A percentile compares a stretch with the other conserved stretches of the same genome.
Conservation (phyloP, 2,797 vertebrate genomes). For the Myioborus miniatus region DNA sequence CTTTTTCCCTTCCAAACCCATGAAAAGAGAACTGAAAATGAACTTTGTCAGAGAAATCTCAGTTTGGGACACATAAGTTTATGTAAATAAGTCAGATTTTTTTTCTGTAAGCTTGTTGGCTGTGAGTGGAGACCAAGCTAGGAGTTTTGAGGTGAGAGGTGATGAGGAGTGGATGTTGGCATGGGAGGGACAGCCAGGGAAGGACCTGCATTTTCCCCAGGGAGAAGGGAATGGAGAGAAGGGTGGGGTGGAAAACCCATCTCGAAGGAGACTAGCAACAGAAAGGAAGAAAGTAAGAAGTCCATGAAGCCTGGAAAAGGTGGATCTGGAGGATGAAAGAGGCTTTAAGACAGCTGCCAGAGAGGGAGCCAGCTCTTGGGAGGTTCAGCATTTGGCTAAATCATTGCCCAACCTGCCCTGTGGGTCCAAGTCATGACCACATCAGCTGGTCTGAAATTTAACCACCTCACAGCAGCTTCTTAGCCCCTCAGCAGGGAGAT, state of each 20-base stretch:
- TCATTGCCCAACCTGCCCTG: not conserved
- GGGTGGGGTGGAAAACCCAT: not conserved
- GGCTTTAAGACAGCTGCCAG: not conserved
- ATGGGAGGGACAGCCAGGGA: not conserved
- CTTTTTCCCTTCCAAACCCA: not conserved
- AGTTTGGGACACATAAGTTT: fast-evolving
- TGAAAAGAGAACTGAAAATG: not conserved
- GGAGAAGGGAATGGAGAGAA: not conserved
- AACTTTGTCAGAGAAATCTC: not conserved
- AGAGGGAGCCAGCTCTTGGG: not conserved
- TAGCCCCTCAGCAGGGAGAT: not conserved
- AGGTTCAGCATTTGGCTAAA: not conserved
- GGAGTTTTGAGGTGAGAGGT: not conserved
- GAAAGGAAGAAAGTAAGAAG: not conserved
- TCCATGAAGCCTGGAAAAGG: not conserved
- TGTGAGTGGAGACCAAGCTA: not conserved
- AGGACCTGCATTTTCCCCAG: fast-evolving
- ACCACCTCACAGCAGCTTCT: not conserved
- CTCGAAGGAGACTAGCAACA: not conserved
- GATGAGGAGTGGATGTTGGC: not conserved
- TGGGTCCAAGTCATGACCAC: not conserved
- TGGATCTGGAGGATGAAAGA: not conserved
- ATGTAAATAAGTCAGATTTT: not conserved
- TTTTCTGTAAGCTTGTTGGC: not conserved
- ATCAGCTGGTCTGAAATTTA: not conserved